Evolutionary conservation across 2,888 invertebrate genomes (phyloP).

Genomic region (Deroplatys truncata): DNA sequence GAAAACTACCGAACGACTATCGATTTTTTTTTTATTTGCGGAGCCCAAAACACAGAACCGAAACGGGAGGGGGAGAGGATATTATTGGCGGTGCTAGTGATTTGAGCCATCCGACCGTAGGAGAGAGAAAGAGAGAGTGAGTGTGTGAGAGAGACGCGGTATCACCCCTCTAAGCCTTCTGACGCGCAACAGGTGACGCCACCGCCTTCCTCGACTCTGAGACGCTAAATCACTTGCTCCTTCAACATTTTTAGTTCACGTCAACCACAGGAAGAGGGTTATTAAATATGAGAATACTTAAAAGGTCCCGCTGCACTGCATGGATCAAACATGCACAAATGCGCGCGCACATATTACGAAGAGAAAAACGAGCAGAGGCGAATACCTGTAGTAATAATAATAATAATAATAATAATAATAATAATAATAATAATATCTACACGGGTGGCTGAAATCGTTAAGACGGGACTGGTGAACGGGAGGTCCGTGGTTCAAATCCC

Average conservation of each 20-base stretch:
- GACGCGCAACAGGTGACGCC: background rate
- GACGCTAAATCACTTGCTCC: background rate
- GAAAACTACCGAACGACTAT: constrained; percentile 7
- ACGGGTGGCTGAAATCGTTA: too few species aligned
- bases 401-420: too few species aligned
- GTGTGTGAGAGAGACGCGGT: background rate
- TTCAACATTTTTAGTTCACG: background rate
- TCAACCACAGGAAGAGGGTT: background rate
- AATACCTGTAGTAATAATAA: too few species aligned
- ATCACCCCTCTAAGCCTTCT: background rate
- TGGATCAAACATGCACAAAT: background rate
- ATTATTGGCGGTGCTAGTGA: constrained; percentile 14
- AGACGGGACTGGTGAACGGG: too few species aligned
- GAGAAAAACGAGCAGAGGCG: too few species aligned
- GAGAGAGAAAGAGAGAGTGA: background rate
- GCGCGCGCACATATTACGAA: background rate
- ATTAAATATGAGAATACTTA: background rate
- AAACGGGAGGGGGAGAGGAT: constrained; percentile 2
- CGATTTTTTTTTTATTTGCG: background rate
- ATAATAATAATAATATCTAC: too few species aligned
- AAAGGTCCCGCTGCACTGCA: background rate
- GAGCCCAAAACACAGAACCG: background rate
- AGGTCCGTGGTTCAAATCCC: too few species aligned
- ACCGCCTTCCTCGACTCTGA: background rate
- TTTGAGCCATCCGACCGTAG: constrained; percentile 11